Base-by-base conservation (phyloP, 2,888 invertebrate genomes). In the Coleophora deauratella region DNA sequence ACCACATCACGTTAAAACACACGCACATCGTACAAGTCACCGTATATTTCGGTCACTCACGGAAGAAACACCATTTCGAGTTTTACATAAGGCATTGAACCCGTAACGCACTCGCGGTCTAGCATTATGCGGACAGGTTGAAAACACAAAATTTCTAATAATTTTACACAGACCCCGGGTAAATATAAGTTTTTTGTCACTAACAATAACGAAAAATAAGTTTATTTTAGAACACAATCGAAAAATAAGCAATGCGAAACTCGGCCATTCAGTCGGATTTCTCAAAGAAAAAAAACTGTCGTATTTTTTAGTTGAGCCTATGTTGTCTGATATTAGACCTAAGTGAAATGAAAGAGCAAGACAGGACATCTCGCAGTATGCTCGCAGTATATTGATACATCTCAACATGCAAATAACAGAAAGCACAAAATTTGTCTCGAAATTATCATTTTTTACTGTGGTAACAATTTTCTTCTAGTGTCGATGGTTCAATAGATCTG, bases 81-180 rank as follows among this genome's bases (percentile, higher is more conserved):
- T 85, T 85, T 85, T 85, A 84, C 84, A 82, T 84, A 84, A 82
- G 84, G 79, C 84, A 84, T 80, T 84, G 84, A 85, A 85, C 84
- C 65, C 72, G 75, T 72, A 79, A 79, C 72, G 78, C 75, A 72
- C 72, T 72, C 72, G 66, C 69, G 64, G 66, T 66, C 53, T 64
- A 69, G 63, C 81, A 80, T 81, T 61, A 62, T 78, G 57, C 45
- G 49, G 62, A 43, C 49, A 55, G 54, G 60, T 62, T 53, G 60
- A 48, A 45, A 59, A 60, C 51, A 53, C 58, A 59, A 53, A 50
- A 55, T 54, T 41, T 37, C 45, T 44, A 44, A 41, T 47, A 43
- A 54, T 21, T 4, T 55, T 52, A 51, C 45, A 47, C 43, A 44
- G 51, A 35, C 40, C 39, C 43, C 41, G 47, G 59, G 52, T 41